Evolutionary conservation across 2,888 invertebrate species (phyloP), one percentile per base, ranked within the genome.

Genomic region (Pachymerium ferrugineum): DNA sequence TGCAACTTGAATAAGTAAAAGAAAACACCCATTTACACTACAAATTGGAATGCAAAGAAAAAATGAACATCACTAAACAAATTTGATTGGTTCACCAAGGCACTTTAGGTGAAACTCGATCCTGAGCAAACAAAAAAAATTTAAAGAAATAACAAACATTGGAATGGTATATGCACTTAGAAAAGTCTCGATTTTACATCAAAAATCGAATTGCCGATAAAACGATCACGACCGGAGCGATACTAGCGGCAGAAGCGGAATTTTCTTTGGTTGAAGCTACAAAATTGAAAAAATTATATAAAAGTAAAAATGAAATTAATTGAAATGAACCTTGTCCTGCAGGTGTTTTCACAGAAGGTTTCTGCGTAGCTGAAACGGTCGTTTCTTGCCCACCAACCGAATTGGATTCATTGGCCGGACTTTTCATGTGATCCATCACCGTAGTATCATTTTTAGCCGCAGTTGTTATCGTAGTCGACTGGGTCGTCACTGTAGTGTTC

Each of bases 71-170:
- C n/a, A n/a, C n/a, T n/a, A n/a, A 62, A 62, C 25, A 25, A 25
- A 25, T 25, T 22, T 62, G 62, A 62, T 62, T 62, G 3, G n/a
- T 54, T 54, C 54, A 54, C 54, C 54, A 54, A 54, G 62, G 62
- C 62, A 62, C 62, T 62, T 25, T 12, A 62, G 62, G 62, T 62
- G 62, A 28, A 62, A 62, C 62, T 62, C 25, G 62, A 47, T 47
- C 19, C 22, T 25, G 62, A 62, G 62, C 62, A 28, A 12, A 5
- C 10, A n/a, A n/a, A n/a, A n/a, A n/a, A n/a, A n/a, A n/a, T n/a
- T n/a, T n/a, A n/a, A 62, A 14, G 62, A 12, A 62, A 62, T 28
- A 62, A 62, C 25, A 62, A 62, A 62, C 25, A n/a, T n/a, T n/a
- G 62, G 62, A 62, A 62, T 62, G 62, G 62, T 62, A 28, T 62